Base-by-base conservation (phyloP, 2,113 vertebrate species). In the Vulpes vulpes region DNA sequence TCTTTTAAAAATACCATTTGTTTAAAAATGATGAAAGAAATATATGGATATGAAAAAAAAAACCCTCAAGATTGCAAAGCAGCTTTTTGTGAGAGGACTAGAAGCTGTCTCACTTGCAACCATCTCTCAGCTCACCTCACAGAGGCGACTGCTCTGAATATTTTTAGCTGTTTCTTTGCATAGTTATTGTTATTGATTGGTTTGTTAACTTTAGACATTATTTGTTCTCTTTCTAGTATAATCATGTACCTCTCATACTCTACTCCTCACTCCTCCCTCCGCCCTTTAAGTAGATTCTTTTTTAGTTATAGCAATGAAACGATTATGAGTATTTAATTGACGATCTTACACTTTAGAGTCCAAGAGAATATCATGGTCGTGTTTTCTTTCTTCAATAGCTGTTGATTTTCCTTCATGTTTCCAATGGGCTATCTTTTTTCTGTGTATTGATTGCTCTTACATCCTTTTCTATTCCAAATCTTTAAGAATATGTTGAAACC, bases 21-120 rank as follows among this genome's bases (percentile, higher is more conserved):
- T 25, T 96, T 84, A 59, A 96, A 95, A 80, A 94, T 91, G 49
- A 74, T 88, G 22, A 87, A 92, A 91, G 65, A 60, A 80, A 87
- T 83, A 55, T 49, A 43, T 49, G 23, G 35, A 80, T 12, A 14
- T 76, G 76, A 85, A 89, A 25, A 59, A 89, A 89, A 93, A 62
- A 20, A 43, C 4, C 14, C 20, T 27, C 55, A 20, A 67, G 49
- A 35, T 53, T 62, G 16, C 16, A 32, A 64, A 90, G 35, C 11
- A 49, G 55, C 35, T 79, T 73, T 55, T 43, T 16, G 53, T 74
- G 22, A 25, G 32, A 67, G 43, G 51, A 9, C 25, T 11, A 23
- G 87, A 49, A 38, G 19, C 22, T 84, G 3, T n/a, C 27, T 8
- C 16, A 9, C 4, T 55, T n/a, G 8, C 10, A 43, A 3, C 4